Percentiles rank a stretch among this genome's conserved stretches.
Evolutionary conservation across 2,797 vertebrate genomes (phyloP).

Genomic region (Crenichthys baileyi): DNA sequence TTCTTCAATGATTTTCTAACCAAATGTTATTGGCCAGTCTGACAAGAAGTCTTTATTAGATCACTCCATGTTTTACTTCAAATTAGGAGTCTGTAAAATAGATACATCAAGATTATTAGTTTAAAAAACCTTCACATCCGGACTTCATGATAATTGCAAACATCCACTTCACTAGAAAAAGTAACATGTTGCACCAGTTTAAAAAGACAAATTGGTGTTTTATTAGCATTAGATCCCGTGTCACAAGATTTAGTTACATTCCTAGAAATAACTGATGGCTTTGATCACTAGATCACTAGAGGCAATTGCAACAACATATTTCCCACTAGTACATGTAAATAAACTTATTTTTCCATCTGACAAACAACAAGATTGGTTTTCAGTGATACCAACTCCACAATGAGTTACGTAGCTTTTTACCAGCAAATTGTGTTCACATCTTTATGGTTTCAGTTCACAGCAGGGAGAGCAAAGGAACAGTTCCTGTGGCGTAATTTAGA

Average conservation of each 20-base stretch:
- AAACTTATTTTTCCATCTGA: neutral
- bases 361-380: neutral
- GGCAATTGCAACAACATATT: neutral
- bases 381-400: neutral
- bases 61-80: no score
- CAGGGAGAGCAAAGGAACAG: neutral
- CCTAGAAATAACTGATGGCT: neutral
- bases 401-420: neutral
- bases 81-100: no score
- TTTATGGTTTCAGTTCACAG: neutral
- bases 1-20: no score
- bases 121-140: no score
- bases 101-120: no score
- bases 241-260: neutral
- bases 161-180: no score
- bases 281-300: conserved; percentile 12
- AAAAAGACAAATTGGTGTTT: no score
- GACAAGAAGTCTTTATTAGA: no score
- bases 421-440: neutral
- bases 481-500: neutral
- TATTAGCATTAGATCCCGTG: no score
- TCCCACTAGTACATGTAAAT: conserved; percentile 1
- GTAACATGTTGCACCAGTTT: no score
- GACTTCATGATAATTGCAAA: no score
- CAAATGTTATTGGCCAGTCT: no score